A percentile compares a stretch with the other conserved stretches of the same genome.
Conservation (phyloP, 1,140 invertebrate genomes). For the Matsumurasca onukii region DNA sequence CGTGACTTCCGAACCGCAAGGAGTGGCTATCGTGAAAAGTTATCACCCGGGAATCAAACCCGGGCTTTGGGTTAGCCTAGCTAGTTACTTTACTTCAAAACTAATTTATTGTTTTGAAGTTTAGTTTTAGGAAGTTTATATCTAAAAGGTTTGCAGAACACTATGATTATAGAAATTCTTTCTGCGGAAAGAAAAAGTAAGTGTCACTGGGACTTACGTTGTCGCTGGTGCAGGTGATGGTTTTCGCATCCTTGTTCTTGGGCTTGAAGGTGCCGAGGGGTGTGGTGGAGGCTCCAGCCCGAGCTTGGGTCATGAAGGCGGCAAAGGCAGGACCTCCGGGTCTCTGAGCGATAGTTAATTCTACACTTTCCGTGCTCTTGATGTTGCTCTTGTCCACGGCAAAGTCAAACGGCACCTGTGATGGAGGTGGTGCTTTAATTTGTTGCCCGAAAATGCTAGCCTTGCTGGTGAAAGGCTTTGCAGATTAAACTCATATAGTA, state of each 20-base stretch:
- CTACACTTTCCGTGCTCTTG: background rate
- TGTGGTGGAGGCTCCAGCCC: background rate
- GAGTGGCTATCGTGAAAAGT: too few species aligned
- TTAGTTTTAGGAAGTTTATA: background rate
- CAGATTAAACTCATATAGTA: too few species aligned
- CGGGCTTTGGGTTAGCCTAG: background rate
- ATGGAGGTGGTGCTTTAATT: too few species aligned
- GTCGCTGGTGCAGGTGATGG: background rate
- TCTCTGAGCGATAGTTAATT: slow-evolving; percentile 7
- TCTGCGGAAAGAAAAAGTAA: background rate
- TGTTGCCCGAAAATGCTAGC: too few species aligned
- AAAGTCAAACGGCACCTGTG: slow-evolving; percentile 13
- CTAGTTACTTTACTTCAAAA: background rate
- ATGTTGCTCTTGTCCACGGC: background rate
- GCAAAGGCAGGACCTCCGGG: slow-evolving; percentile 9
- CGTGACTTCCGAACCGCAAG: too few species aligned
- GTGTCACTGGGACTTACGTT: background rate
- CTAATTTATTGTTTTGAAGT: background rate
- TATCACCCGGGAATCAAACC: background rate
- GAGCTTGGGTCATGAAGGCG: slow-evolving; percentile 2
- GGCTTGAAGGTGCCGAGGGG: slow-evolving; percentile 15
- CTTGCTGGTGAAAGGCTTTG: too few species aligned
- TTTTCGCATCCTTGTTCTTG: slow-evolving; percentile 9
- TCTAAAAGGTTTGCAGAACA: background rate
- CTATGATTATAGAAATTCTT: background rate